A percentile compares a stretch with the other conserved stretches of the same genome.
These are phyloP conservation scores for Nomada ruficornis DNA, from an alignment of 2,888 invertebrate species.

Conservation along the genomic window DNA sequence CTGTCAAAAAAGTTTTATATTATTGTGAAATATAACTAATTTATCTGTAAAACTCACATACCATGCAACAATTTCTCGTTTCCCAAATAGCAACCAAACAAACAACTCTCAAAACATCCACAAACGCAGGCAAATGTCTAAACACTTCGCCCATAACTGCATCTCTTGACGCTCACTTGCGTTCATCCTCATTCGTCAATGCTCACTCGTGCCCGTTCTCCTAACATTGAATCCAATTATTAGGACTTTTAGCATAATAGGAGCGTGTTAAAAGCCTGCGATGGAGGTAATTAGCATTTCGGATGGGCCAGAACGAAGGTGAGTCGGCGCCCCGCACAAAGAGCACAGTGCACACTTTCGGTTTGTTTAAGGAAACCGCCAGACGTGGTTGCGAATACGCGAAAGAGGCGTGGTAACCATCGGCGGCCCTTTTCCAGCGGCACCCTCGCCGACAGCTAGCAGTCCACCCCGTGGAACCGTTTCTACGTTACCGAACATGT, in stretches of 20 bases:
- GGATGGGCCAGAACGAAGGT: conserved; percentile 23
- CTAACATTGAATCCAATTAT: conserved; percentile 8
- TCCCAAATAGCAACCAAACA: neutral
- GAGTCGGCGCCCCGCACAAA: conserved; percentile 42
- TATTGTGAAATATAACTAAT: too few relatives aligned
- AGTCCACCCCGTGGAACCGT: conserved; percentile 33
- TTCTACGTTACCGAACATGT: conserved; percentile 59
- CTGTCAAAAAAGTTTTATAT: too few relatives aligned
- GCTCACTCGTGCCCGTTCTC: neutral
- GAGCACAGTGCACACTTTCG: conserved; percentile 72
- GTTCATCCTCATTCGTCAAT: neutral
- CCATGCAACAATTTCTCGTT: neutral
- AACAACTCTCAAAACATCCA: too few relatives aligned
- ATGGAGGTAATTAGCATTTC: conserved; percentile 40
- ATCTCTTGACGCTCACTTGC: neutral
- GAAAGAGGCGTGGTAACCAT: conserved; percentile 77
- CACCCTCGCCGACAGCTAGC: conserved; percentile 55
- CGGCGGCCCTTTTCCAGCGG: conserved; percentile 60
- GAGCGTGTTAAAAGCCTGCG: conserved; percentile 2
- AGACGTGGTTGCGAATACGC: conserved; percentile 73
- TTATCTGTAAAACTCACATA: too few relatives aligned
- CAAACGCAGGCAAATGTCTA: too few relatives aligned
- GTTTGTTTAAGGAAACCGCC: conserved; percentile 78
- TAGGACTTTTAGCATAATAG: neutral
- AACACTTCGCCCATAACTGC: too few relatives aligned